Evolutionary conservation across 2,113 vertebrate genomes (phyloP), one percentile per base, ranked within the genome.

Genomic region (Thryonomys swinderianus): DNA sequence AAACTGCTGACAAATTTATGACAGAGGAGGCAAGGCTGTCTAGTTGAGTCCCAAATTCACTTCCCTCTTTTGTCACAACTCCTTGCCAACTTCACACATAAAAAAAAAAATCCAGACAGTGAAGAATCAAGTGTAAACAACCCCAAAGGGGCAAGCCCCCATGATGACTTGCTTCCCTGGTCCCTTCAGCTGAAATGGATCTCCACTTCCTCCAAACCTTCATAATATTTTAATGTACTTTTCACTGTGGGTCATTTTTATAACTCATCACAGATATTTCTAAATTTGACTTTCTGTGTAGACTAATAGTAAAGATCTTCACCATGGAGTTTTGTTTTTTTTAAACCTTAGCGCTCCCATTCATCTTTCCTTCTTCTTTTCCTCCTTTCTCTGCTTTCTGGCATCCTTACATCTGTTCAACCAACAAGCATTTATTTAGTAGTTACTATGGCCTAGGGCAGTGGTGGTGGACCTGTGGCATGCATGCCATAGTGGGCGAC

Each of bases 11-110:
- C 83, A 82, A 62, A 71, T 27, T 34, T 71, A 71, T 48, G 88
- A 64, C 81, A 93, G 79, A 89, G 76, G 37, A 88, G 91, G 59
- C 59, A 95, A 92, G 30, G 17, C 59, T 37, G 4, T 86, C 84
- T 78, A 61, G 62, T 73, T 64, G 76, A 78, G 48, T 76, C 51
- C 84, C 82, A 79, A 90, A 90, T 81, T 94, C 87, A 83, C 57
- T 91, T 81, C 27, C 2, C 66, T 79, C 14, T 86, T 92, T 67
- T 92, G 81, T 45, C 55, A 53, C 27, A 93, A 62, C 32, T 69
- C 71, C 25, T 76, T 64, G 11, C 11, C 37, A 23, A 34, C 17
- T 23, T 40, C 42, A 85, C 8, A 59, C 18, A 6, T 34, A 40
- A 55, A 37, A 18, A 55, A 80, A 86, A 32, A 84, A 80, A 93